A percentile compares a stretch with the other conserved stretches of the same genome.
Conservation (phyloP, 2,888 invertebrate genomes). For the Oegoconia quadripuncta region DNA sequence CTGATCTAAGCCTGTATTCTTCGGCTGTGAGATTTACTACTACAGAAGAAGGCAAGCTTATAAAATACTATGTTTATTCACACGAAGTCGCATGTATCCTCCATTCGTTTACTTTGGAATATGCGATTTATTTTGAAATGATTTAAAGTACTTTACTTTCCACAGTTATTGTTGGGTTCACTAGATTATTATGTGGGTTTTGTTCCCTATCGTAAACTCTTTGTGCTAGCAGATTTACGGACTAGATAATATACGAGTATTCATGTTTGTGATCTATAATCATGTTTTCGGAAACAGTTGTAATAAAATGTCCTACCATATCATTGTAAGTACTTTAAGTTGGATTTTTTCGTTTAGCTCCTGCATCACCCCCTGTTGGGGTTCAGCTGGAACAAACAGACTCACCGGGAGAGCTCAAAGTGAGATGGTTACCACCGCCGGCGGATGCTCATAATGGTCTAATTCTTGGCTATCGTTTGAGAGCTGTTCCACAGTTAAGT, state of each 20-base stretch:
- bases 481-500: slow-evolving; percentile 60
- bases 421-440: slow-evolving; percentile 69
- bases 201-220: no score
- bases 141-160: no score
- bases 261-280: no score
- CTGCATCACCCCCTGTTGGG: slow-evolving; percentile 66
- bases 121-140: no score
- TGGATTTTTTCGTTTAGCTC: slow-evolving; percentile 37
- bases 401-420: slow-evolving; percentile 62
- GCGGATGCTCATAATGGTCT: slow-evolving; percentile 67
- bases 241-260: no score
- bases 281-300: no score
- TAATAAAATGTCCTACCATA: background rate
- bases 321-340: no score
- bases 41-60: slow-evolving; percentile 63
- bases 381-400: slow-evolving; percentile 68
- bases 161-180: no score
- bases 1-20: slow-evolving; percentile 64
- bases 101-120: no score
- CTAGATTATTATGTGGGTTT: no score
- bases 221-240: no score
- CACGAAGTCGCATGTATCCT: no score
- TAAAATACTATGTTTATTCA: background rate
- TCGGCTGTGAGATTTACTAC: slow-evolving; percentile 66
- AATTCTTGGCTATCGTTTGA: slow-evolving; percentile 61